Evolutionary conservation across 1,140 invertebrate genomes (phyloP).

Genomic region (Forficula auricularia): DNA sequence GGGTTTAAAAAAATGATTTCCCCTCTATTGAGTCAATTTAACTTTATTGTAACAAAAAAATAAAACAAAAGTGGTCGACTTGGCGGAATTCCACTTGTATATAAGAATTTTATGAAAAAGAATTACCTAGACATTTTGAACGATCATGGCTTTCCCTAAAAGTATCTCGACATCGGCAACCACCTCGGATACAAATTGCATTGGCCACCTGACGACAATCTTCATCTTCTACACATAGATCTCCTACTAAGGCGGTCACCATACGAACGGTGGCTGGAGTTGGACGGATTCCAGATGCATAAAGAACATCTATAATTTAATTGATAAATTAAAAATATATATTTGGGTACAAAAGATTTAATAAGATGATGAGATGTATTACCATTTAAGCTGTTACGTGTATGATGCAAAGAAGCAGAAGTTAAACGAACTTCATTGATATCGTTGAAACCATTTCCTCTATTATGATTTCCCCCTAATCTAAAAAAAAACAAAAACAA

Average conservation of each 20-base stretch:
- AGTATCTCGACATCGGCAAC: constrained; percentile 50
- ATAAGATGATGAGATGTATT: too few relatives aligned
- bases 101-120: too few relatives aligned
- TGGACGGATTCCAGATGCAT: constrained; percentile 32
- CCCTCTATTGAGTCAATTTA: too few relatives aligned
- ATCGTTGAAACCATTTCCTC: too few relatives aligned
- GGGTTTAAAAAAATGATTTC: too few relatives aligned
- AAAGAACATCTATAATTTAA: constrained; percentile 6
- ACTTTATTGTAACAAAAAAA: too few relatives aligned
- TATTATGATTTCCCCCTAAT: too few relatives aligned
- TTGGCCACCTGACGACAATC: constrained; percentile 50
- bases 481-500: too few relatives aligned
- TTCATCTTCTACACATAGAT: constrained; percentile 49
- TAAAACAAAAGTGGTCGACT: too few relatives aligned
- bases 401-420: constrained; percentile 9
- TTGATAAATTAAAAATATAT: background rate
- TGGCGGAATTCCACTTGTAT: too few relatives aligned
- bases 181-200: constrained; percentile 47
- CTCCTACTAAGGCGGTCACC: constrained; percentile 51
- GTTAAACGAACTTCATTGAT: constrained; percentile 4
- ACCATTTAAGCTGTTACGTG: too few relatives aligned
- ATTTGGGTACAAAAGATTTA: too few relatives aligned
- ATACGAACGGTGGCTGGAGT: constrained; percentile 51
- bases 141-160: constrained; percentile 46
- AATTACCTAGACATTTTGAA: constrained; percentile 39